Base-by-base conservation (phyloP, 2,888 invertebrate species). In the Exocentrus adspersus region DNA sequence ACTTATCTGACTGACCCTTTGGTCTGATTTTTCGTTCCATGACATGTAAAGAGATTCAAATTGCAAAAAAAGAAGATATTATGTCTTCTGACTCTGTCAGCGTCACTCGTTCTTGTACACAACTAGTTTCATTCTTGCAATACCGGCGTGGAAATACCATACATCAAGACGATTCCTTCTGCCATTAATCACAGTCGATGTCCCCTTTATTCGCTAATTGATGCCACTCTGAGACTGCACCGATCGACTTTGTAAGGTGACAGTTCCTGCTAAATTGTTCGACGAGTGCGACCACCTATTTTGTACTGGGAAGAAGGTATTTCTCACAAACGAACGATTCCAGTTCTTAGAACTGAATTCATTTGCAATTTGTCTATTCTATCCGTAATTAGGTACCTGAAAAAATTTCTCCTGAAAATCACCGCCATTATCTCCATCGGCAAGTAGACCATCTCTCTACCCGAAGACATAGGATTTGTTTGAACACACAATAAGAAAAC, bases 391-490 rank as follows among this genome's bases (percentile, higher is more conserved):
- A 54, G 42, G 28, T 54, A 42, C 17, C 28, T 14, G 24, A 16
- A 54, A 62, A 65, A 65, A 67, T 69, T 69, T 67, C 67, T 62
- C 65, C 61, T 69, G 54, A 51, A 48, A 62, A 65, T 43, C 54
- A 54, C 43, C 54, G 21, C 24, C 24, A 61, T 62, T 70, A 70
- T 70, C 69, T 65, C 54, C 37, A 37, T 37, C 37, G n/a, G 12
- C 37, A 70, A 70, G 69, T 70, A 70, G 69, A 64, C 64, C 69
- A 70, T 70, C 67, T 70, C 45, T 60, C 37, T 50, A 64, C 69
- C 69, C 58, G 69, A 61, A 67, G 69, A 65, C 57, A 65, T 65
- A 63, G 58, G 53, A 63, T 68, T 68, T 61, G 61, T 65, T 63
- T 65, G 52, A 67, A 67, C 60, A 63, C 62, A 67, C 65, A 65